Base-by-base conservation (phyloP, 1,140 invertebrate genomes). In the Drosophila tropicalis region DNA sequence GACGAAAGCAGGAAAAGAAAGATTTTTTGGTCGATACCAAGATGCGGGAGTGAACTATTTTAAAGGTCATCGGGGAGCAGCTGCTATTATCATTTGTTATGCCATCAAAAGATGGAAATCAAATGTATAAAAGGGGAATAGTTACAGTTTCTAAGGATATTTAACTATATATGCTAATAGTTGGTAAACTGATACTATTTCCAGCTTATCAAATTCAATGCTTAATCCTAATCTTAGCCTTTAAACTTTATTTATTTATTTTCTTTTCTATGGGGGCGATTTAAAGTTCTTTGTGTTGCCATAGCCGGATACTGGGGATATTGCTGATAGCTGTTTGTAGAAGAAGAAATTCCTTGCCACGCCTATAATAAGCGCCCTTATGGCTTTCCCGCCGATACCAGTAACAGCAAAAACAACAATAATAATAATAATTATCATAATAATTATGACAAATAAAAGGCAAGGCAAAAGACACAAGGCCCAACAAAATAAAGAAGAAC, bases 381-480 rank as follows among this genome's bases (percentile, higher is more conserved):
- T 51, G 44, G 9, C 17, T 19, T 47, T 47, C 44, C 10, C 34
- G 34, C 41, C 15, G 44, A 47, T 47, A 47, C 44, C 44, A 47
- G 19, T 17, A 47, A 47, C 34, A 36, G 17, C 15, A 47, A 17
- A 15, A 17, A 7, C 44, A 51, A 51, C 17, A 51, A 51, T 3
- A 51, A 47, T 17, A 41, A 41, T 41, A 47, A 67, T 51, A 70
- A 71, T 60, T 70, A 67, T 62, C 75, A 79, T 74, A 68, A 75
- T 74, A 68, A 71, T 55, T 81, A 84, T 84, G 77, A 80, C 72
- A 70, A 83, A 84, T 67, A 62, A 51, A 19, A 51, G 44, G 44
- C 44, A 51, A 51, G 41, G 41, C 41, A 44, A 15, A 12, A 29
- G 29, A 4, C 47, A 58, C 55, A 44, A 58, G 44, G 70, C 64